phyloP scores from a whole-genome alignment of 2,797 vertebrate genomes.

The Callimico goeldii region DNA sequence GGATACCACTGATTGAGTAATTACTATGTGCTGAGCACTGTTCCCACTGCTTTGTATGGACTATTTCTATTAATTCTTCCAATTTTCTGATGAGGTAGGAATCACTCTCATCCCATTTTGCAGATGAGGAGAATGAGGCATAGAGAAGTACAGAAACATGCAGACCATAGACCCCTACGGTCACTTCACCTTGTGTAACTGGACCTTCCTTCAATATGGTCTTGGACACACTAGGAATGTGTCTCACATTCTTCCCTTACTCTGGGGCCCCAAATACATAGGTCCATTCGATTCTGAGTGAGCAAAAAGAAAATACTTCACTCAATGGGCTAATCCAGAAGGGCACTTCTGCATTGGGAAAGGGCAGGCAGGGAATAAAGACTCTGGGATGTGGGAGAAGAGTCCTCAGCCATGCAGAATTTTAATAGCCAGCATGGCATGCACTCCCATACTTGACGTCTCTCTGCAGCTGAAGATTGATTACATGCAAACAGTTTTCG shows the following conservation, averaged over 20 bases:
- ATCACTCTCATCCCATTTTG: not conserved
- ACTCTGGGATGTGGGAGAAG: not conserved
- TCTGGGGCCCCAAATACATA: no score
- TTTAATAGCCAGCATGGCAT: not conserved
- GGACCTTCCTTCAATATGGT: not conserved
- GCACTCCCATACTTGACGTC: not conserved
- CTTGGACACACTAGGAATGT: not conserved
- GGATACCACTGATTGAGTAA: not conserved
- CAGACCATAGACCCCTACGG: not conserved
- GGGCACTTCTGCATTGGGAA: not conserved
- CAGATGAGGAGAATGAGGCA: not conserved
- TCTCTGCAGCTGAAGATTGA: slow-evolving; percentile 70
- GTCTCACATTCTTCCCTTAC: not conserved
- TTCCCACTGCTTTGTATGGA: not conserved
- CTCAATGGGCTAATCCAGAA: not conserved
- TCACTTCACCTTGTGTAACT: not conserved
- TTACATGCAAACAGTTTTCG: slow-evolving; percentile 70
- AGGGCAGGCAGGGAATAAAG: not conserved
- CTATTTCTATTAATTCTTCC: not conserved
- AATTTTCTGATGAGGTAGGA: not conserved
- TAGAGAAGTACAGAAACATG: not conserved
- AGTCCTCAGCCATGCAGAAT: not conserved
- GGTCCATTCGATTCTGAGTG: not conserved
- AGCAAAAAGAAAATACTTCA: not conserved
- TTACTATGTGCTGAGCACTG: accelerated